phyloP scores from a whole-genome alignment of 2,113 vertebrate species.

The Tichodroma muraria region DNA sequence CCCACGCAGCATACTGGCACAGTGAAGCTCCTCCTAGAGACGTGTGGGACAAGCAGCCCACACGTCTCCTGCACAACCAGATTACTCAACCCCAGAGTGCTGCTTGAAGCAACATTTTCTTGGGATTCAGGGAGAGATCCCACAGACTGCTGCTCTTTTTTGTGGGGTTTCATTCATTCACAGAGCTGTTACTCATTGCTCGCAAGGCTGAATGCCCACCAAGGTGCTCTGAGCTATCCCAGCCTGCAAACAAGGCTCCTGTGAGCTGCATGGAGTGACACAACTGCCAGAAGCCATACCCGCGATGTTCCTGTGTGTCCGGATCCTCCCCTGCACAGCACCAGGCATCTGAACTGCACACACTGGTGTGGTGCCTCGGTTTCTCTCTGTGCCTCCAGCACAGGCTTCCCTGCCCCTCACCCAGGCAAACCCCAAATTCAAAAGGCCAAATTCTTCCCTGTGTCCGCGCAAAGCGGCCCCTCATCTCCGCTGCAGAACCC shows the following conservation, averaged over 20 bases:
- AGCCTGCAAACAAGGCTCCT: neutral
- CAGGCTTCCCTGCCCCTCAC: neutral
- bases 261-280: neutral
- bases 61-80: neutral
- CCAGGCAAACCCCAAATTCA: neutral
- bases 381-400: neutral
- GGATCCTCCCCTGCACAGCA: neutral
- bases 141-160: neutral
- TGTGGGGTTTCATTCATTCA: neutral
- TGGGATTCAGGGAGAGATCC: neutral
- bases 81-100: neutral
- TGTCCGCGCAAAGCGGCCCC: neutral
- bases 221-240: neutral
- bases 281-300: neutral
- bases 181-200: neutral
- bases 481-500: neutral
- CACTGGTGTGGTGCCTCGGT: neutral
- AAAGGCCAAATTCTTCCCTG: neutral
- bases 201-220: neutral
- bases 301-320: neutral
- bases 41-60: neutral
- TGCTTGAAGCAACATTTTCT: neutral
- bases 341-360: neutral
- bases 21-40: neutral
- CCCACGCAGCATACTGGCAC: neutral